These are phyloP conservation scores for Sisor rabdophorus DNA, from an alignment of 2,113 vertebrate genomes.

Conservation along the genomic window DNA sequence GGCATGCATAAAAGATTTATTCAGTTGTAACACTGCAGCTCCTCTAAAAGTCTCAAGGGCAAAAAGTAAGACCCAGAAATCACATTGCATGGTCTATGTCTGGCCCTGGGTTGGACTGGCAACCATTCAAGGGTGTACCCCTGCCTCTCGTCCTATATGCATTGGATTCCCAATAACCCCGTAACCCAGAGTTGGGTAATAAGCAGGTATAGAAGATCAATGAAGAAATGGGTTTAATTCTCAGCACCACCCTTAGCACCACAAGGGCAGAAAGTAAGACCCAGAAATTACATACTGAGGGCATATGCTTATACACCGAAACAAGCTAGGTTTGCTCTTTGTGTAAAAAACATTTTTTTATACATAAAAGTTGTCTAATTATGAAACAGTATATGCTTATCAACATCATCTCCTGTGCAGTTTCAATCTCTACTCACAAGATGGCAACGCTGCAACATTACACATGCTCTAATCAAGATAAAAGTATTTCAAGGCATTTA, in stretches of 20 bases:
- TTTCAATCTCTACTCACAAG: constrained; percentile 43
- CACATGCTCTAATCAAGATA: not conserved
- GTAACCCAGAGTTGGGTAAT: too few species aligned
- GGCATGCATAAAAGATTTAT: constrained; percentile 19
- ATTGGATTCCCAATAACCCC: too few species aligned
- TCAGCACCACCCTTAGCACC: too few species aligned
- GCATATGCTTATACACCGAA: too few species aligned
- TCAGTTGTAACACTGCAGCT: constrained; percentile 1
- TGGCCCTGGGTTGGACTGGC: too few species aligned
- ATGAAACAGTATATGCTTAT: not conserved
- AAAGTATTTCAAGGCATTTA: constrained; percentile 7
- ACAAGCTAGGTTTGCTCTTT: not conserved
- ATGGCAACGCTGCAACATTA: constrained; percentile 45
- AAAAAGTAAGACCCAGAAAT: not conserved
- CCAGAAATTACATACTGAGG: not conserved
- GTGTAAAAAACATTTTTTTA: not conserved
- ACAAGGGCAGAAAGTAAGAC: constrained; percentile 20
- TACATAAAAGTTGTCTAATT: not conserved
- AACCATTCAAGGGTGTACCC: too few species aligned
- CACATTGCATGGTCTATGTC: too few species aligned
- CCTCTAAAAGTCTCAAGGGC: constrained; percentile 25
- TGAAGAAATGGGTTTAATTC: too few species aligned
- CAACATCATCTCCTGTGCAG: not conserved
- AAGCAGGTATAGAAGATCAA: too few species aligned
- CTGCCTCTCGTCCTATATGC: too few species aligned